Evolutionary conservation across 2,888 invertebrate species (phyloP).

Genomic region (Pachliopta kotzebuea): DNA sequence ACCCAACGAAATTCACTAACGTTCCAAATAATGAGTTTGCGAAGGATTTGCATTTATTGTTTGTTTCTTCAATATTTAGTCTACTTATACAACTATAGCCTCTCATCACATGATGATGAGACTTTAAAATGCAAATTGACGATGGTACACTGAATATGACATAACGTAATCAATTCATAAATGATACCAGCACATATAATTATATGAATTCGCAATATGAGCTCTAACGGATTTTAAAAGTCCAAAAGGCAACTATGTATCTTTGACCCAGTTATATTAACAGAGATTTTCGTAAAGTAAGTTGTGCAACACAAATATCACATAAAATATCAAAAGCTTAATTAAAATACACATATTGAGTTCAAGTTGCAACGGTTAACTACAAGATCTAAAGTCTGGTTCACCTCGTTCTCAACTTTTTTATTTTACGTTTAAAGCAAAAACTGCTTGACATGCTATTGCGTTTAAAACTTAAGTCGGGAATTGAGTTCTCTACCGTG

Average conservation of each 20-base stretch:
- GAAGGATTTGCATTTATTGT: background rate
- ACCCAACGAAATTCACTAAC: slow-evolving; percentile 30
- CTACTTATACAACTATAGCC: too few relatives aligned
- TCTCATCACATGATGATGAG: too few relatives aligned
- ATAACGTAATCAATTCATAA: too few relatives aligned
- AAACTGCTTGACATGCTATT: slow-evolving; percentile 39
- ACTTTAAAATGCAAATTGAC: too few relatives aligned
- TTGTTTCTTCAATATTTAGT: background rate
- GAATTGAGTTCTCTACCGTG: slow-evolving; percentile 21
- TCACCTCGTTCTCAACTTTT: slow-evolving; percentile 37
- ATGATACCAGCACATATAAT: too few relatives aligned
- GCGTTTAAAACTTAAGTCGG: slow-evolving; percentile 30
- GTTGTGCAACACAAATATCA: background rate
- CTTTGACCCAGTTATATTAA: background rate
- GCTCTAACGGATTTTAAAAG: too few relatives aligned
- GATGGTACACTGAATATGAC: too few relatives aligned
- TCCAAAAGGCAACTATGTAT: too few relatives aligned
- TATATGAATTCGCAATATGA: too few relatives aligned
- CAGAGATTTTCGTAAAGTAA: background rate
- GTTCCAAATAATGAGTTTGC: slow-evolving; percentile 13
- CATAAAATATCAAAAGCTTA: slow-evolving; percentile 14
- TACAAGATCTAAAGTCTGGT: slow-evolving; percentile 44
- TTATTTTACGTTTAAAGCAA: slow-evolving; percentile 40
- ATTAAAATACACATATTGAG: slow-evolving; percentile 19
- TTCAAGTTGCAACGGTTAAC: slow-evolving; percentile 41